phyloP scores from a whole-genome alignment of 2,113 vertebrate genomes.

The Callipepla squamata region DNA sequence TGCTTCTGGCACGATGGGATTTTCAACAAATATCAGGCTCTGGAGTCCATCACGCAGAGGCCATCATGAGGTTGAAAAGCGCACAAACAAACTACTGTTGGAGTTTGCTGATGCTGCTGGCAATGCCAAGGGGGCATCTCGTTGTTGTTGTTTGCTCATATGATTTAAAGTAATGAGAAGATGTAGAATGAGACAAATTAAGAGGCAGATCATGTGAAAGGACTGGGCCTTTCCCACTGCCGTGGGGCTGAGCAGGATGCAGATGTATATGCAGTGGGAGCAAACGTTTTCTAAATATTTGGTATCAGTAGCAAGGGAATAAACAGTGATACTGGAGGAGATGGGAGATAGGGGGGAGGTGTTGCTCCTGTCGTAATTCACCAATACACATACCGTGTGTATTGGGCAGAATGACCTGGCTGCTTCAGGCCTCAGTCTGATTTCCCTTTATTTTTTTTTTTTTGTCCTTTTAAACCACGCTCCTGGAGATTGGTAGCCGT shows the following conservation, averaged over 20 bases:
- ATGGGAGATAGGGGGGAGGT: not conserved
- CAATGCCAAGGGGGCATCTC: slow-evolving; percentile 22
- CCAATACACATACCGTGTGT: not conserved
- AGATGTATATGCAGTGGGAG: not conserved
- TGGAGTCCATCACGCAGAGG: slow-evolving; percentile 34
- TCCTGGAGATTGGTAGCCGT: slow-evolving; percentile 29
- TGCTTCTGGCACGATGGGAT: not conserved
- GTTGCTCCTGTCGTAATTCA: not conserved
- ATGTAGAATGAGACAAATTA: slow-evolving; percentile 18
- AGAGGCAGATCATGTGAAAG: slow-evolving; percentile 7
- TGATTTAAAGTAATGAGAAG: slow-evolving; percentile 55
- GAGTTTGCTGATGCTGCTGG: slow-evolving; percentile 60
- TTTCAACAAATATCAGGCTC: slow-evolving; percentile 35
- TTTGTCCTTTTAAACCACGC: not conserved
- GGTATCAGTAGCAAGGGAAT: not conserved
- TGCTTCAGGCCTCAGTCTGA: slow-evolving; percentile 41
- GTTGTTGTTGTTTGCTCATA: slow-evolving; percentile 10
- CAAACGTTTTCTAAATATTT: not conserved
- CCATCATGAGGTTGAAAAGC: slow-evolving; percentile 51
- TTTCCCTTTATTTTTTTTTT: not conserved
- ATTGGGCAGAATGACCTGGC: not conserved
- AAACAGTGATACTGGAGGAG: not conserved
- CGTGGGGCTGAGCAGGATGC: not conserved
- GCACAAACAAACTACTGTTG: slow-evolving; percentile 64
- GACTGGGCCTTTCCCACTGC: not conserved